Evolutionary conservation across 2,113 vertebrate species (phyloP).

Genomic region (Xiphorhynchus elegans): DNA sequence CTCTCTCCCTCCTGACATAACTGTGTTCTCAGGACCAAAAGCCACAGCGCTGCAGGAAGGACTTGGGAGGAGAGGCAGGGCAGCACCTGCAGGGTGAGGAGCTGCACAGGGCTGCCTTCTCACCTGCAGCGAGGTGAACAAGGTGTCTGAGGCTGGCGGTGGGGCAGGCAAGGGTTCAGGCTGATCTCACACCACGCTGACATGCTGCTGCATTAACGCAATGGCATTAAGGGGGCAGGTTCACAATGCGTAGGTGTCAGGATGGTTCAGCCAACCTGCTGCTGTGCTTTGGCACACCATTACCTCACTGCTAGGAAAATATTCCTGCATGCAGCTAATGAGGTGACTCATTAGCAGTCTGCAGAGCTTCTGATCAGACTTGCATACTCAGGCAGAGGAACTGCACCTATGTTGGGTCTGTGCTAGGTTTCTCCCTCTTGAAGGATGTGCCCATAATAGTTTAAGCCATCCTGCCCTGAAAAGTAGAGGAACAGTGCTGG

Average conservation of each 20-base stretch:
- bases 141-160: neutral
- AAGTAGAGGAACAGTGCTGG: neutral
- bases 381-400: neutral
- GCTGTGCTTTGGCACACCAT: neutral
- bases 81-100: neutral
- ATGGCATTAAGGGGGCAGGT: neutral
- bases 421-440: neutral
- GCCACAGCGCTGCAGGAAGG: neutral
- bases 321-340: neutral
- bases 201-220: neutral
- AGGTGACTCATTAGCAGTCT: neutral
- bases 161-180: neutral
- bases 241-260: neutral
- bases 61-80: neutral
- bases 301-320: neutral
- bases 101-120: neutral
- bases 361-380: neutral
- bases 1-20: neutral
- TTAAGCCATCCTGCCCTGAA: neutral
- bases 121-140: neutral
- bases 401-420: fast-evolving
- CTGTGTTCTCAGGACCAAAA: neutral
- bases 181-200: neutral
- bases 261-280: neutral
- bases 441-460: neutral